Evolutionary conservation across 2,797 vertebrate genomes (phyloP).

Genomic region (Smutsia temminckii): DNA sequence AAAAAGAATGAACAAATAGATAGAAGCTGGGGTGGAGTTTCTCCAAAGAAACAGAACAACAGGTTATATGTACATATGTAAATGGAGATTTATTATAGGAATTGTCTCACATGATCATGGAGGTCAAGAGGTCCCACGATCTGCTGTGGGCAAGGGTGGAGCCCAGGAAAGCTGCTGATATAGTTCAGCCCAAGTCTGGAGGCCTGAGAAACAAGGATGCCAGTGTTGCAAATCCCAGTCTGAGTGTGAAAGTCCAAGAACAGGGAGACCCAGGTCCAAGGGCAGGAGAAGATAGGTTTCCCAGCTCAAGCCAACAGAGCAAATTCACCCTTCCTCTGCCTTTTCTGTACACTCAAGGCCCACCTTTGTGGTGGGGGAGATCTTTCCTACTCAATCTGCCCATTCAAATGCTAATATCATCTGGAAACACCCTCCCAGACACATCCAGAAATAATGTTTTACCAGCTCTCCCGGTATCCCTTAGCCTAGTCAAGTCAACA

Average conservation of each 20-base stretch:
- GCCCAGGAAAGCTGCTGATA: not conserved
- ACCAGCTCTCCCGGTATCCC: not conserved
- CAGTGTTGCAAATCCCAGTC: not conserved
- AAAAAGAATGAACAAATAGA: not conserved
- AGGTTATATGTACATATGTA: not conserved
- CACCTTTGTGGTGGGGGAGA: not conserved
- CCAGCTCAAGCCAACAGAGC: not conserved
- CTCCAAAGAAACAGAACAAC: not conserved
- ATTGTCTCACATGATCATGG: not conserved
- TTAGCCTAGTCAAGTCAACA: not conserved
- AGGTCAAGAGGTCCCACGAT: not conserved
- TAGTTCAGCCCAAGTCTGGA: not conserved
- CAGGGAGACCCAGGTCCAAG: not conserved
- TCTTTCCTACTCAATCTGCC: not conserved
- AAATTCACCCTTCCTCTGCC: not conserved
- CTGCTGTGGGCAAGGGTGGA: not conserved
- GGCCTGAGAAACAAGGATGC: not conserved
- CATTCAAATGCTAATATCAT: not conserved
- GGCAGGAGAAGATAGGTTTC: not conserved
- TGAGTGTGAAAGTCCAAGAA: not conserved
- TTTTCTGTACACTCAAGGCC: not conserved
- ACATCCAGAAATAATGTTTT: not conserved
- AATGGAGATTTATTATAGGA: not conserved
- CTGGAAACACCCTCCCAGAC: not conserved
- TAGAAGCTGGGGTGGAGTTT: not conserved